These are phyloP conservation scores for Anthophora plumipes DNA, from an alignment of 2,888 invertebrate species.

Conservation along the genomic window DNA sequence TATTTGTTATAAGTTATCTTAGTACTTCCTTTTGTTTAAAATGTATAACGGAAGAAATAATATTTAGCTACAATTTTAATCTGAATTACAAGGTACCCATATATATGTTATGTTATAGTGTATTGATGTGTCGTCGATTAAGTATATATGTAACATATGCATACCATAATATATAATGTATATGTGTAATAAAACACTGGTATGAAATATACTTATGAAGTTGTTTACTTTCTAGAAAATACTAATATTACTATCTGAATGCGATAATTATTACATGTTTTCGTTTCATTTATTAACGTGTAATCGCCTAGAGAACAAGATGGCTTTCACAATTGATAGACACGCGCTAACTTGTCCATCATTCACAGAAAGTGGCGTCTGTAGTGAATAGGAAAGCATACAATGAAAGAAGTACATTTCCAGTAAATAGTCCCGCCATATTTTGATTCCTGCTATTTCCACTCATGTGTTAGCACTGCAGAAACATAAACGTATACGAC, in stretches of 20 bases:
- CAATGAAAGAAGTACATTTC: slow-evolving; percentile 56
- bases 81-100: too few species aligned
- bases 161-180: neutral
- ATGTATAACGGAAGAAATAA: too few species aligned
- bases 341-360: slow-evolving; percentile 70
- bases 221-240: neutral
- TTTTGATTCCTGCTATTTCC: slow-evolving; percentile 17
- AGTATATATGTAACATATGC: neutral
- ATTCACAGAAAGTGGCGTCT: slow-evolving; percentile 73
- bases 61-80: neutral
- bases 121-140: too few species aligned
- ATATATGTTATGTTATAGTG: too few species aligned
- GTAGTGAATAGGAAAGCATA: slow-evolving; percentile 61
- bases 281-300: neutral
- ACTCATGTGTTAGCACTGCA: neutral
- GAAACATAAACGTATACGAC: neutral
- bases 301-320: neutral
- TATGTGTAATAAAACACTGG: too few species aligned
- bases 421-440: slow-evolving; percentile 5
- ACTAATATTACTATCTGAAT: neutral
- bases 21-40: slow-evolving; percentile 8
- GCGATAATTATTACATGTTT: neutral
- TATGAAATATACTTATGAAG: neutral
- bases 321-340: slow-evolving; percentile 41
- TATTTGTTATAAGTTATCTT: neutral